These are phyloP conservation scores for Cynodonichthys magdalenae DNA, from an alignment of 2,797 vertebrate species.

Conservation along the genomic window DNA sequence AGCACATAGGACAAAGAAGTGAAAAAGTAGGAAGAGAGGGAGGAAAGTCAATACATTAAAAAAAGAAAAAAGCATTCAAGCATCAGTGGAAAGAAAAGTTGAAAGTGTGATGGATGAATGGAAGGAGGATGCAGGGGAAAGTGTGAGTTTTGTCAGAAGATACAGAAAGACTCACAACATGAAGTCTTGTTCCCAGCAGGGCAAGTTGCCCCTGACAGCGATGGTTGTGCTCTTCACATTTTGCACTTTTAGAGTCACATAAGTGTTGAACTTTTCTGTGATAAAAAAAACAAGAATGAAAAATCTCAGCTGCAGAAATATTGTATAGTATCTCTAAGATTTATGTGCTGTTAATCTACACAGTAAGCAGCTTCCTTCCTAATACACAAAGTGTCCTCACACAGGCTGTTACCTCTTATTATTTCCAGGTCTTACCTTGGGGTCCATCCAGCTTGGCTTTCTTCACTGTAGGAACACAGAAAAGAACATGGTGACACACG, in stretches of 20 bases:
- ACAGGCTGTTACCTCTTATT: constrained; percentile 31
- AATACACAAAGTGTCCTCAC: neutral
- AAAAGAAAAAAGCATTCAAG: constrained; percentile 30
- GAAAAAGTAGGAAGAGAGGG: constrained; percentile 14
- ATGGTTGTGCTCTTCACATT: constrained; percentile 99
- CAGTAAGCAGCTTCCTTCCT: too few relatives aligned
- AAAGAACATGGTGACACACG: constrained; percentile 71
- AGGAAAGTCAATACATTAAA: constrained; percentile 15
- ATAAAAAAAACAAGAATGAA: constrained; percentile 21
- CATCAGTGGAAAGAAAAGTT: constrained; percentile 12
- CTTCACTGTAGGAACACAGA: constrained; percentile 88
- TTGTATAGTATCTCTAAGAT: neutral
- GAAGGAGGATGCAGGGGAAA: constrained; percentile 20
- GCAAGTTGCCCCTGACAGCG: constrained; percentile 92
- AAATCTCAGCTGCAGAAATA: neutral
- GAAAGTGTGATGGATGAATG: constrained; percentile 22
- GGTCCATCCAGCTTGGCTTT: constrained; percentile 97
- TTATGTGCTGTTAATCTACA: constrained; percentile 6
- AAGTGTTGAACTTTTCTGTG: constrained; percentile 97
- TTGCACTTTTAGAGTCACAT: constrained; percentile 98
- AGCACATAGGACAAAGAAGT: constrained; percentile 41
- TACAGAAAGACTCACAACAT: constrained; percentile 92
- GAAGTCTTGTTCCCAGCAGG: constrained; percentile 99
- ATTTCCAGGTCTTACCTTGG: constrained; percentile 87
- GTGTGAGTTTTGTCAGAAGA: constrained; percentile 34